phyloP scores from a whole-genome alignment of 2,113 vertebrate species.

The Pelecanoides urinatrix region DNA sequence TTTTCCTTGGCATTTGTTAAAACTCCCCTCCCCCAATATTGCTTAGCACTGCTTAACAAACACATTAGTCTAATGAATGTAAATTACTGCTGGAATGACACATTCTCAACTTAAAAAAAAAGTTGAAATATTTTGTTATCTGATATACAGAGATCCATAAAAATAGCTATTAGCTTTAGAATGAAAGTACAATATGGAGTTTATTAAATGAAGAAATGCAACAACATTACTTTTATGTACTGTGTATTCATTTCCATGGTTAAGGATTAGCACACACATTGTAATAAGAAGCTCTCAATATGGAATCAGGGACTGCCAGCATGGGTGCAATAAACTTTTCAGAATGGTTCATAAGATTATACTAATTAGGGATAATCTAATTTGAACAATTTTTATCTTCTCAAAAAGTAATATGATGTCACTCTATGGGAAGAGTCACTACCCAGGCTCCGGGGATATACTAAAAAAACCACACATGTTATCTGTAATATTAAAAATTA shows the following conservation, averaged over 20 bases:
- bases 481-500: conserved; percentile 81
- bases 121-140: neutral
- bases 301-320: conserved; percentile 65
- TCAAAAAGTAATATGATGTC: conserved; percentile 76
- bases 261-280: conserved; percentile 67
- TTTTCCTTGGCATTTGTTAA: neutral
- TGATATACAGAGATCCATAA: conserved; percentile 20
- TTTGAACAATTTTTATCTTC: conserved; percentile 80
- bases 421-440: conserved; percentile 76
- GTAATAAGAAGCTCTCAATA: conserved; percentile 73
- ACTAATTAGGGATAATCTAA: conserved; percentile 83
- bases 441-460: conserved; percentile 64
- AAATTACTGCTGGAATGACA: conserved; percentile 5
- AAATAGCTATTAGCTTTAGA: conserved; percentile 2
- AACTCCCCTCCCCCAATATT: neutral
- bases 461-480: conserved; percentile 62
- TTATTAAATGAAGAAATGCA: conserved; percentile 67
- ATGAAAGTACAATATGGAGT: neutral
- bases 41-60: neutral
- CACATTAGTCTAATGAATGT: neutral
- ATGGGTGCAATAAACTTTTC: conserved; percentile 76
- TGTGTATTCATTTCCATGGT: conserved; percentile 45
- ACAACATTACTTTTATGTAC: conserved; percentile 62
- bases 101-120: neutral
- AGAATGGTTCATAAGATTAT: conserved; percentile 78